Evolutionary conservation across 2,797 vertebrate species (phyloP), one percentile per base, ranked within the genome.

Genomic region (Limosa lapponica): DNA sequence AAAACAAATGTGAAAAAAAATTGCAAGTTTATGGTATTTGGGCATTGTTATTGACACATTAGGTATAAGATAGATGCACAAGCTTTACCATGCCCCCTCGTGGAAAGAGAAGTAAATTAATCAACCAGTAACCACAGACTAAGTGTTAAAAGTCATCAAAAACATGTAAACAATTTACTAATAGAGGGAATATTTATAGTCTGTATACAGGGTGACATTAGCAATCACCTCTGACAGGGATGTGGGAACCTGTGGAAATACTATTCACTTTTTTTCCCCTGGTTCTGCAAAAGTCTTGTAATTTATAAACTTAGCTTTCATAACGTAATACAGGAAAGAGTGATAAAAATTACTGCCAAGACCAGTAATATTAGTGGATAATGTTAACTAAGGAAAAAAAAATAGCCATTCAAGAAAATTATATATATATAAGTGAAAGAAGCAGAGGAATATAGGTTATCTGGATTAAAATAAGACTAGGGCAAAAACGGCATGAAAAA

Each of bases 181-280:
- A 37, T 2, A 8, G 2, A 2, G 5, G 10, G 6, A 55, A 69
- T 41, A 72, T 10, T 61, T 44, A 16, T 20, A 67, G 2, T 57
- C 8, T 3, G 61, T 75, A 19, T 12, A 25, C 4, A 48, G 11
- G 2, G 3, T 41, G 34, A 75, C 18, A 62, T 46, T 52, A 87
- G 62, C 24, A 89, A 81, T 20, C 12, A 43, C 19, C n/a, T 72
- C 20, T 73, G 9, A 73, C 4, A 55, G 12, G 2, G 3, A 32
- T 41, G 2, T 41, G n/a, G 15, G 11, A 91, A 25, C 13, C 19
- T 66, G 10, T 54, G n/a, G 4, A 73, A 82, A 57, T n/a, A 10
- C 1, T 28, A 32, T 20, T 67, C 16, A 46, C 6, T 9, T 51
- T 55, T 59, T 46, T 54, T 11, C 7, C 5, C 15, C 0, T 1